Percentiles rank a stretch among this genome's conserved stretches.
Evolutionary conservation across 2,888 invertebrate species (phyloP).

Genomic region (Spicauda simplicius): DNA sequence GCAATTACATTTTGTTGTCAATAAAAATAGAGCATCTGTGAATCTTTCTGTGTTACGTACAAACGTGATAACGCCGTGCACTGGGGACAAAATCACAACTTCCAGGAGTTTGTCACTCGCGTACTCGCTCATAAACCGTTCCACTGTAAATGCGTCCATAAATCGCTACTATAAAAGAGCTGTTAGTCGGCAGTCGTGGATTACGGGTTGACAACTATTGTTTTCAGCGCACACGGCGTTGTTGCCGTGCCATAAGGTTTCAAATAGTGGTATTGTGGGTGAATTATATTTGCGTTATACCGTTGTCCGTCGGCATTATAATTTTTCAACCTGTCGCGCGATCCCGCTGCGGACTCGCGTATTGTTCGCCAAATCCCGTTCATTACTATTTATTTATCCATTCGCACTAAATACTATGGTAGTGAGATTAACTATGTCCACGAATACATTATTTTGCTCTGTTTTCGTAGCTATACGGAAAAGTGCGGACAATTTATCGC

Average conservation of each 20-base stretch:
- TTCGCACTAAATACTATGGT: conserved; percentile 32
- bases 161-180: conserved; percentile 34
- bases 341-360: conserved; percentile 39
- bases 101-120: conserved; percentile 4
- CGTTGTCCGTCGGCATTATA: conserved; percentile 44
- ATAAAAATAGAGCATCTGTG: too few relatives aligned
- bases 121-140: conserved; percentile 12
- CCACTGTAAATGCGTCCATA: conserved; percentile 11
- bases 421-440: conserved; percentile 19
- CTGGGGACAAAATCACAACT: conserved; percentile 19
- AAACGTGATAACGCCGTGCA: conserved; percentile 6
- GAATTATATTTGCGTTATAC: conserved; percentile 32
- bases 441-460: neutral
- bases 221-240: conserved; percentile 20
- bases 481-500: neutral
- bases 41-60: neutral
- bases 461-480: neutral
- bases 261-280: neutral
- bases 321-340: conserved; percentile 50
- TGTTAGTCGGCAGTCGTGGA: conserved; percentile 56
- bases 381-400: conserved; percentile 39
- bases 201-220: conserved; percentile 47
- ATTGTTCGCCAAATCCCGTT: conserved; percentile 43
- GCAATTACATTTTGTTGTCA: too few relatives aligned
- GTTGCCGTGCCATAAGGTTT: conserved; percentile 20